Conservation (phyloP, 1,140 invertebrate species). For the Temnothorax nylanderi region DNA sequence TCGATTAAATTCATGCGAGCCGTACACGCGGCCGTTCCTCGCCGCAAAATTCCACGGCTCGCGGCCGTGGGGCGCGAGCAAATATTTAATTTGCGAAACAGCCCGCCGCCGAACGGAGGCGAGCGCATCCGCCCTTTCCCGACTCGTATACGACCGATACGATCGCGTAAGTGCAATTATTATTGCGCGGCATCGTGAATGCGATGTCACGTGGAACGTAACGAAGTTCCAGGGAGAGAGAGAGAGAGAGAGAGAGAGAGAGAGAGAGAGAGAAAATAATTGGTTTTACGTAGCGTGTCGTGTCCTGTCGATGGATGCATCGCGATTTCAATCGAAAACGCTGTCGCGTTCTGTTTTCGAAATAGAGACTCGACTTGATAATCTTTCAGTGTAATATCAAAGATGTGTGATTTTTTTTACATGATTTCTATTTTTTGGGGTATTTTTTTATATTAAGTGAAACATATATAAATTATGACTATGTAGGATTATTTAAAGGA, state of each 20-base stretch:
- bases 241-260: background rate
- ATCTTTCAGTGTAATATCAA: background rate
- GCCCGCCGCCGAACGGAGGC: background rate
- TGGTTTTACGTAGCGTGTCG: constrained; percentile 34
- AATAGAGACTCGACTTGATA: background rate
- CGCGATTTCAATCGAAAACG: constrained; percentile 19
- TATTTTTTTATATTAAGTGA: background rate
- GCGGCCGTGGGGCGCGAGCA: constrained; percentile 13
- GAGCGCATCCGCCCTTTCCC: background rate
- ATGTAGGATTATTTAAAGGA: background rate
- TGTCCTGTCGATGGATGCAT: constrained; percentile 20
- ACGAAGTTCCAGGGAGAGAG: background rate
- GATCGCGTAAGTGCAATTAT: constrained; percentile 45
- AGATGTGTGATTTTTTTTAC: background rate
- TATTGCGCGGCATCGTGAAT: constrained; percentile 25
- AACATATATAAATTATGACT: background rate
- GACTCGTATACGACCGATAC: constrained; percentile 6
- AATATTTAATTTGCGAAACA: constrained; percentile 53
- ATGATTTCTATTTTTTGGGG: background rate
- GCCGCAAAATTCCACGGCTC: constrained; percentile 29
- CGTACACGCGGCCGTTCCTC: constrained; percentile 11
- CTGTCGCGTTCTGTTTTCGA: constrained; percentile 17
- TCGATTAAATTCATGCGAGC: constrained; percentile 57
- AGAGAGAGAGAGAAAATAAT: constrained; percentile 20
- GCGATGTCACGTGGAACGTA: constrained; percentile 21